Base-by-base conservation (phyloP, 2,888 invertebrate species). In the Cantharis flavilabris region DNA sequence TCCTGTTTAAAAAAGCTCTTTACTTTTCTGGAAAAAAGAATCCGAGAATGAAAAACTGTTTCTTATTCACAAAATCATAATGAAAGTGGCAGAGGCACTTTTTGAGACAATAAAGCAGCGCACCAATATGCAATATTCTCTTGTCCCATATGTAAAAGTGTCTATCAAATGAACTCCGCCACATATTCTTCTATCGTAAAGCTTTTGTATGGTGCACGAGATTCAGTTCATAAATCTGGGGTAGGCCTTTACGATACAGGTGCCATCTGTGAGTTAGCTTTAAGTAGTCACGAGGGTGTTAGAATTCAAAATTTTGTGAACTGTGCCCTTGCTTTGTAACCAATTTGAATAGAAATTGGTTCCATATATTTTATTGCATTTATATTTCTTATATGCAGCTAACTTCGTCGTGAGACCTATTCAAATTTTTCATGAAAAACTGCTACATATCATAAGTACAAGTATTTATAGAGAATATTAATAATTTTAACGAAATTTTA, bases 101-200 rank as follows among this genome's bases (percentile, higher is more conserved):
- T 78, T 75, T 70, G 70, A 77, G 75, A 77, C 74, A 77, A 78
- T 78, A 75, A 75, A 78, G 28, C 49, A 70, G 69, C 76, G 33
- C n/a, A 49, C 71, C 76, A 76, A 78, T 78, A 73, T 78, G 76
- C 76, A 76, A 76, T 78, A 78, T 78, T 77, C 77, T 67, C 77
- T 72, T 75, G 80, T 76, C 72, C 78, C 76, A 78, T 77, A 77
- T 80, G 75, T 76, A 80, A 78, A 79, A 71, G 72, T 70, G 73
- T 72, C 62, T 71, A 26, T 75, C 72, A 75, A 79, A 80, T 79
- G 78, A 80, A 80, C 80, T 77, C 78, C 77, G 76, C 75, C 80
- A 80, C 80, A 80, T 80, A 80, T 79, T 65, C 76, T 62, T 62
- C 71, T 72, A 11, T 75, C 80, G 76, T 80, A 80, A 80, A 80